Evolutionary conservation across 2,113 vertebrate species (phyloP), one percentile per base, ranked within the genome.

Genomic region (Damaliscus lunatus): DNA sequence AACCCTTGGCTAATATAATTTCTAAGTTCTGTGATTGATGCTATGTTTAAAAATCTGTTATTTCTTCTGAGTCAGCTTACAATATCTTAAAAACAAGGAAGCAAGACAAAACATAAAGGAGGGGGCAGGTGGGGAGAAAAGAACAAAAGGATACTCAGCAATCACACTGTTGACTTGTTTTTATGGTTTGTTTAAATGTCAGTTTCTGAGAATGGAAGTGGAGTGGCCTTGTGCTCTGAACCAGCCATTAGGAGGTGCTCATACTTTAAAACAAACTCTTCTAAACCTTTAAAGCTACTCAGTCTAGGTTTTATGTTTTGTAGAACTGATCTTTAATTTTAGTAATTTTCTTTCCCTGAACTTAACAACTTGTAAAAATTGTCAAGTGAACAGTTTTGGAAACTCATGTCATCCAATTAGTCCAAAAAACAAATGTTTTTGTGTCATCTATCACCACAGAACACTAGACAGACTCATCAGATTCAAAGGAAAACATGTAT

Each of bases 321-420:
- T 46, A 77, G 52, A 71, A 89, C 55, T 94, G 86, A 91, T 71
- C 33, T 93, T 98, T 97, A 94, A 96, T 97, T 98, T 96, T 85
- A 95, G 96, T 96, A 98, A 93, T 90, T 88, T 95, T 67, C 57
- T 94, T 95, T 95, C 29, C 23, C 48, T 74, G 59, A 98, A 94
- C 78, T 97, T 98, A 87, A 87, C 74, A 74, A 94, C 78, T 98
- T 96, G 78, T 74, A 94, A 95, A 98, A 94, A 96, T 85, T 96
- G 83, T 93, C 83, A 90, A 77, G n/a, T 57, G 93, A 94, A 96
- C 96, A 97, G 97, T 84, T 97, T 91, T 94, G 89, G 92, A 94
- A 98, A 91, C 88, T 14, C 25, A 97, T 92, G 27, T 74, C 64
- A 78, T 93, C 96, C 93, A 97, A 95, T 97, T 98, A 98, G 95